Evolutionary conservation across 2,888 invertebrate genomes (phyloP).

Genomic region (Papilio gigon): DNA sequence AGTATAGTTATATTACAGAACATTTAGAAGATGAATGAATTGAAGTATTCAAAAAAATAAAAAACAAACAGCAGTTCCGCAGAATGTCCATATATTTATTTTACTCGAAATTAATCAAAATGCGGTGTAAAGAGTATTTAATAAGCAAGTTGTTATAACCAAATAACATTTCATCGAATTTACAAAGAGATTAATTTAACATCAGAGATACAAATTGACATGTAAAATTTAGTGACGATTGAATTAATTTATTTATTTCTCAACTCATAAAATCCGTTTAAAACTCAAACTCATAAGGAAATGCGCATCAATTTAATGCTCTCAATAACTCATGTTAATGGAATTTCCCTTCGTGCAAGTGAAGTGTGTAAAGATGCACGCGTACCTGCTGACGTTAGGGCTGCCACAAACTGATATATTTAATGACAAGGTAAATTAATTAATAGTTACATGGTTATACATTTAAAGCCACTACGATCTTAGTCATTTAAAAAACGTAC

Average conservation of each 20-base stretch:
- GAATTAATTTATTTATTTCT: constrained; percentile 34
- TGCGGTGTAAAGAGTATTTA: too few relatives aligned
- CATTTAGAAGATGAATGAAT: too few relatives aligned
- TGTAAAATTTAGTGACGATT: constrained; percentile 27
- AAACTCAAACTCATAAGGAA: constrained; percentile 38
- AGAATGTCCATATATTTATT: neutral
- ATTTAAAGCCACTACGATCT: neutral
- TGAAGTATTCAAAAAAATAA: neutral
- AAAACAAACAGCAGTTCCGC: neutral
- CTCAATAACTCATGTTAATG: constrained; percentile 32
- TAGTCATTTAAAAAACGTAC: neutral
- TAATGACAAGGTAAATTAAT: neutral
- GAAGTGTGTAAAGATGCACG: constrained; percentile 20
- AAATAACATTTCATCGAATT: constrained; percentile 8
- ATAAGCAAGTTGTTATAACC: too few relatives aligned
- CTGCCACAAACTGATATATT: neutral
- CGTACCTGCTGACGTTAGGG: constrained; percentile 23
- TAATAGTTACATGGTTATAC: neutral
- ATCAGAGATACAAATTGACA: constrained; percentile 27
- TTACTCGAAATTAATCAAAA: neutral
- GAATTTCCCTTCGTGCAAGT: constrained; percentile 23
- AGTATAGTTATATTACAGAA: too few relatives aligned
- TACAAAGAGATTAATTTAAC: constrained; percentile 15
- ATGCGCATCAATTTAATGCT: constrained; percentile 29
- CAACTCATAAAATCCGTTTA: constrained; percentile 33